A percentile compares a stretch with the other conserved stretches of the same genome.
Evolutionary conservation across 2,797 vertebrate genomes (phyloP).

Genomic region (Platalea minor): DNA sequence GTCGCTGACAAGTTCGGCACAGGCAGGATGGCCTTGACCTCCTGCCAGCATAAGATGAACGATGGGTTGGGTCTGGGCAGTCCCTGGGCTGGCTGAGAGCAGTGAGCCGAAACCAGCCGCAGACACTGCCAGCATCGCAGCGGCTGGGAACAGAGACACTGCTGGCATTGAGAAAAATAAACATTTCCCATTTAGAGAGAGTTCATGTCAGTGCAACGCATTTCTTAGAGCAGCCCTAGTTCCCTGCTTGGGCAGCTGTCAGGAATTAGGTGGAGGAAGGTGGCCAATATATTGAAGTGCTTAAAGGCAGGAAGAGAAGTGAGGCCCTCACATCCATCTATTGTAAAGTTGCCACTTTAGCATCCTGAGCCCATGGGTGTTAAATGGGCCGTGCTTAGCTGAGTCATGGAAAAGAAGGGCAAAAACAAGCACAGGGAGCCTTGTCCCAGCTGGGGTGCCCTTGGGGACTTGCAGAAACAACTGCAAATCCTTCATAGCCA

Average conservation of each 20-base stretch:
- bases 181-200: slow-evolving; percentile 10
- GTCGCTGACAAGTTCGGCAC: not conserved
- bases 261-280: slow-evolving; percentile 66
- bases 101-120: not conserved
- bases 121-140: not conserved
- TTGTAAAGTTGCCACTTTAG: slow-evolving; percentile 69
- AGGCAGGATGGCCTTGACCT: slow-evolving; percentile 37
- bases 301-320: slow-evolving; percentile 65
- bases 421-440: not conserved
- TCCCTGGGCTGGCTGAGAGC: not conserved
- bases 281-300: slow-evolving; percentile 50
- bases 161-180: not conserved
- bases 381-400: slow-evolving; percentile 33
- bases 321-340: slow-evolving; percentile 66
- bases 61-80: not conserved
- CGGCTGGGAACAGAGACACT: not conserved
- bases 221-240: not conserved
- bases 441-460: not conserved
- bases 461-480: slow-evolving; percentile 6
- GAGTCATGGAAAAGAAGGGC: slow-evolving; percentile 63
- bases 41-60: not conserved
- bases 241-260: slow-evolving; percentile 59
- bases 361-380: slow-evolving; percentile 60
- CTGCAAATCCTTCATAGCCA: not conserved
- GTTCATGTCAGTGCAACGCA: slow-evolving; percentile 2